Conservation (phyloP, 1,140 invertebrate genomes). For the Campoletis sonorensis region DNA sequence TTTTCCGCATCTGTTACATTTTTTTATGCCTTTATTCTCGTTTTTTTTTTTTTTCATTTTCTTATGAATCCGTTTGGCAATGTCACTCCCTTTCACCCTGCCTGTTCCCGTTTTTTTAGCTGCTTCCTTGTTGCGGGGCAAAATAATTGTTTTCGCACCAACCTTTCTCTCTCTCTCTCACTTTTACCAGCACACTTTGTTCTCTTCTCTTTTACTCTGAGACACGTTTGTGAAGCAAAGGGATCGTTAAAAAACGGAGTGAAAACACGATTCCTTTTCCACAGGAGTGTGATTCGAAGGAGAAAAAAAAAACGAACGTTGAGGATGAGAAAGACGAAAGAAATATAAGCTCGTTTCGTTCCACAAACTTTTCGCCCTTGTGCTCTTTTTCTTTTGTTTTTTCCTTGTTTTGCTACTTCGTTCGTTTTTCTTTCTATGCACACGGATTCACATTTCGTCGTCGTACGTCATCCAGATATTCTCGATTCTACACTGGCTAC, state of each 20-base stretch:
- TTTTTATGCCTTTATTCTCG: slow-evolving; percentile 15
- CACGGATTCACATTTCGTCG: slow-evolving; percentile 8
- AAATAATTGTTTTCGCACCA: slow-evolving; percentile 42
- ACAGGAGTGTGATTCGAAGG: background rate
- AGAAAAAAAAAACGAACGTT: background rate
- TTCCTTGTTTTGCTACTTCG: background rate
- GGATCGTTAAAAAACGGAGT: slow-evolving; percentile 43
- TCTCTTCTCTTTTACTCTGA: slow-evolving; percentile 33
- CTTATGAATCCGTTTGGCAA: slow-evolving; percentile 18
- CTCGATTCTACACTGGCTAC: background rate
- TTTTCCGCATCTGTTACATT: background rate
- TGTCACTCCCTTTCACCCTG: background rate
- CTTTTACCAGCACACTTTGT: background rate
- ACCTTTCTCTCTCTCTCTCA: background rate
- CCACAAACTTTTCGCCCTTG: background rate
- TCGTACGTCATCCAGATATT: slow-evolving; percentile 51
- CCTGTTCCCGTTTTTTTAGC: slow-evolving; percentile 34
- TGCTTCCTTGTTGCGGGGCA: slow-evolving; percentile 45
- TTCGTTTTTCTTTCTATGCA: slow-evolving; percentile 12
- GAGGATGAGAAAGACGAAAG: slow-evolving; percentile 21
- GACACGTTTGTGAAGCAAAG: background rate
- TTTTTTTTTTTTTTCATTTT: slow-evolving; percentile 52
- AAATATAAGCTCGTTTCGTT: slow-evolving; percentile 46
- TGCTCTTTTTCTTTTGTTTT: background rate
- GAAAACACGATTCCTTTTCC: background rate